These are phyloP conservation scores for Xanthia icteritia DNA, from an alignment of 2,888 invertebrate species.

Conservation along the genomic window DNA sequence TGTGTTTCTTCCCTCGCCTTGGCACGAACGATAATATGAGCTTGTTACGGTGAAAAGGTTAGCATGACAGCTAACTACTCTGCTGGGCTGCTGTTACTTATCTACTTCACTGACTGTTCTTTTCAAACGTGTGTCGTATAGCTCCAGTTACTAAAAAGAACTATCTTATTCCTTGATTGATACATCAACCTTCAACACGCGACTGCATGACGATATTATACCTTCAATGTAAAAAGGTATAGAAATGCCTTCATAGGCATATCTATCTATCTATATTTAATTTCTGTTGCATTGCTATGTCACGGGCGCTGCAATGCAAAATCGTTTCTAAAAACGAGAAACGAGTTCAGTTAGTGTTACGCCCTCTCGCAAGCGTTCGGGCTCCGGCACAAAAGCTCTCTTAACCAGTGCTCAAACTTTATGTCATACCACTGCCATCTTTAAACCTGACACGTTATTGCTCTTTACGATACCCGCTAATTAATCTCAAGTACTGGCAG, in stretches of 20 bases:
- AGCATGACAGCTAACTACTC: not conserved
- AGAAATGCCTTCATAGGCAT: not conserved
- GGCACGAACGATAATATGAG: not conserved
- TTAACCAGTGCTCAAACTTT: slow-evolving; percentile 37
- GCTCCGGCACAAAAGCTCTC: slow-evolving; percentile 15
- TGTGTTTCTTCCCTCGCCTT: slow-evolving; percentile 18
- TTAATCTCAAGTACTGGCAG: slow-evolving; percentile 42
- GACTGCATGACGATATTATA: not conserved
- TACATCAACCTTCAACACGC: not conserved
- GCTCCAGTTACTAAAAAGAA: not conserved
- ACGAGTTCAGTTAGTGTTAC: slow-evolving; percentile 30
- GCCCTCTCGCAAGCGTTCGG: slow-evolving; percentile 29
- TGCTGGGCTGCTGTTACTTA: not conserved
- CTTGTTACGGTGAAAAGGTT: not conserved
- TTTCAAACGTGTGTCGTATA: not conserved
- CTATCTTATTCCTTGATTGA: not conserved
- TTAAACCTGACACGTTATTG: slow-evolving; percentile 36
- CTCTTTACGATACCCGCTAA: slow-evolving; percentile 45
- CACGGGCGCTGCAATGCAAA: slow-evolving; percentile 10
- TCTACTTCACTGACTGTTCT: not conserved
- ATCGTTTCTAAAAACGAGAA: slow-evolving; percentile 38
- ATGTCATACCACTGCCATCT: slow-evolving; percentile 30
- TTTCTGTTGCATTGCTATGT: not conserved
- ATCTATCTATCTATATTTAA: slow-evolving; percentile 12
- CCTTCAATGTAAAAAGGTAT: slow-evolving; percentile 12